A percentile compares a stretch with the other conserved stretches of the same genome.
Conservation (phyloP, 2,113 vertebrate genomes). For the Myotis davidii region DNA sequence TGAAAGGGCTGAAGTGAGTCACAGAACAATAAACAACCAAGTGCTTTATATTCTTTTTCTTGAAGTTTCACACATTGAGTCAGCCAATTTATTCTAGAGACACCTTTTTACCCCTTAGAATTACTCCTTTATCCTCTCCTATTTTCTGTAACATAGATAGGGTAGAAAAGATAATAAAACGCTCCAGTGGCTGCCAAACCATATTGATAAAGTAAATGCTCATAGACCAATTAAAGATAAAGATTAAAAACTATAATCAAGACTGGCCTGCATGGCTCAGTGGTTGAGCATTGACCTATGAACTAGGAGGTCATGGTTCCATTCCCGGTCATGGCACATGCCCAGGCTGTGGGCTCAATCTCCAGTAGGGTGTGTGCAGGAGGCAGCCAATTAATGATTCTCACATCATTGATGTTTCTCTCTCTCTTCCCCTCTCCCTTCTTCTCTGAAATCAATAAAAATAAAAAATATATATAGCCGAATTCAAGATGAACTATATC, state of each 20-base stretch:
- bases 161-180: not conserved
- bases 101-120: not conserved
- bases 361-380: too few relatives aligned
- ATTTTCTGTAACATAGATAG: conserved; percentile 33
- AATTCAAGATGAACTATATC: not conserved
- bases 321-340: too few relatives aligned
- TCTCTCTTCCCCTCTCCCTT: too few relatives aligned
- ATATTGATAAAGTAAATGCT: not conserved
- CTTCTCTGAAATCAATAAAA: too few relatives aligned
- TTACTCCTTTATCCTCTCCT: conserved; percentile 24
- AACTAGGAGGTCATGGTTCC: too few relatives aligned
- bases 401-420: too few relatives aligned
- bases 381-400: too few relatives aligned
- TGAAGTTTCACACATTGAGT: conserved; percentile 33
- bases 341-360: too few relatives aligned
- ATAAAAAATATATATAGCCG: too few relatives aligned
- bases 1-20: conserved; percentile 72
- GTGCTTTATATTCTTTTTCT: conserved; percentile 80
- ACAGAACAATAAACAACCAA: conserved; percentile 81
- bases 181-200: not conserved
- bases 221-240: not conserved
- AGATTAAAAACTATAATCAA: not conserved
- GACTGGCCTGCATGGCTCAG: too few relatives aligned
- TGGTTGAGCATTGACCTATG: too few relatives aligned
- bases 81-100: conserved; percentile 39